Evolutionary conservation across 2,113 vertebrate genomes (phyloP), one percentile per base, ranked within the genome.

Genomic region (Phaethornis superciliosus): DNA sequence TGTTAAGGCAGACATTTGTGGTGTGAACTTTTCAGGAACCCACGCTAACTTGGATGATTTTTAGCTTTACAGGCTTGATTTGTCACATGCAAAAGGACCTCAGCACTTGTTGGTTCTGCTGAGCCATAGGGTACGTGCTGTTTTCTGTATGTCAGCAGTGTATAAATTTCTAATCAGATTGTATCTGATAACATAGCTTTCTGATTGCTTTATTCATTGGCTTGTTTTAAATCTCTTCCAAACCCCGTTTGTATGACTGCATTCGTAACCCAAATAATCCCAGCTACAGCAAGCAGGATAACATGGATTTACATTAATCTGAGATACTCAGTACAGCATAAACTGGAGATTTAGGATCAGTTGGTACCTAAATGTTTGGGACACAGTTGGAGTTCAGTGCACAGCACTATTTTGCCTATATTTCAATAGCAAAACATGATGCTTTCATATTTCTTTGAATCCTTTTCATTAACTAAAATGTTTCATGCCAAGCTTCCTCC

Each of bases 281-380:
- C 20, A 16, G 77, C 93, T 91, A 82, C 20, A 17, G 82, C 65
- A 90, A 91, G 95, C 26, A 92, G 94, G 94, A 97, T 97, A 96
- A 97, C 12, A 10, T 65, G 91, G 94, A 94, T 97, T 96, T 97
- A 84, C 68, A 89, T 95, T 96, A 95, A 97, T 96, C 96, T 95
- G 86, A 92, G 54, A 86, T 92, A 95, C 93, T 96, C 90, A 96
- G 94, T 89, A 90, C 79, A 95, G 69, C 77, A 89, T 96, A 96
- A 97, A 21, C 77, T 89, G 71, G 92, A 97, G 97, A 96, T 96
- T 97, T 95, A 81, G 65, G 86, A 94, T 94, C 86, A 85, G 78
- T 86, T 76, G 44, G 59, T 94, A 97, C 90, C 94, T 96, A 81
- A 96, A 92, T 24, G 10, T 95, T 94, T 67, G 13, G 62, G 85